These are phyloP conservation scores for Caenorhabditis inopinata DNA, from an alignment of 1,140 invertebrate species.

Conservation along the genomic window DNA sequence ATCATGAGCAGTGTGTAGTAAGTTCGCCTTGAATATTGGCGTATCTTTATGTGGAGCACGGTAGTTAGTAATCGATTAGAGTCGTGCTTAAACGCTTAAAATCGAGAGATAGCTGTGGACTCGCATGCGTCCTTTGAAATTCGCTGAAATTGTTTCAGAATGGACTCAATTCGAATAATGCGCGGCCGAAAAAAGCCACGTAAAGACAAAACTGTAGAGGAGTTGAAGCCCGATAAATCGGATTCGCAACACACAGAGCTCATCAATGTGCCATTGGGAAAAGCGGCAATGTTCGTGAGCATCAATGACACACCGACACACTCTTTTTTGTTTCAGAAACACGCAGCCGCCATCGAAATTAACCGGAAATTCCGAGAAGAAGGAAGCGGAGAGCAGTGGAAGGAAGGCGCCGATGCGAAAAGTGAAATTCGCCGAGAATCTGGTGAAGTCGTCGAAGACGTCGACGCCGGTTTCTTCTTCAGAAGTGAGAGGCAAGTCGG, in stretches of 20 bases:
- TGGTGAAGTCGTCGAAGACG: neutral
- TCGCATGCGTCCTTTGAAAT: too few species aligned
- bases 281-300: neutral
- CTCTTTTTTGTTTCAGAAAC: neutral
- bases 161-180: neutral
- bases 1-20: too few species aligned
- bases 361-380: neutral
- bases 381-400: neutral
- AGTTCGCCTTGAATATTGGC: too few species aligned
- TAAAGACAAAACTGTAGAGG: neutral
- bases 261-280: too few species aligned
- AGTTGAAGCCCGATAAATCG: neutral
- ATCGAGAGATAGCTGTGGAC: too few species aligned
- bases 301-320: neutral
- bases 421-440: neutral
- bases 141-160: too few species aligned
- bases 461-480: neutral
- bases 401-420: neutral
- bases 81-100: too few species aligned
- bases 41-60: too few species aligned
- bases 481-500: neutral
- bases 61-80: too few species aligned
- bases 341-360: neutral
- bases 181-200: neutral
- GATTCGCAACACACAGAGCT: neutral